Evolutionary conservation across 2,797 vertebrate genomes (phyloP), one percentile per base, ranked within the genome.

Genomic region (Xyrichtys novacula): DNA sequence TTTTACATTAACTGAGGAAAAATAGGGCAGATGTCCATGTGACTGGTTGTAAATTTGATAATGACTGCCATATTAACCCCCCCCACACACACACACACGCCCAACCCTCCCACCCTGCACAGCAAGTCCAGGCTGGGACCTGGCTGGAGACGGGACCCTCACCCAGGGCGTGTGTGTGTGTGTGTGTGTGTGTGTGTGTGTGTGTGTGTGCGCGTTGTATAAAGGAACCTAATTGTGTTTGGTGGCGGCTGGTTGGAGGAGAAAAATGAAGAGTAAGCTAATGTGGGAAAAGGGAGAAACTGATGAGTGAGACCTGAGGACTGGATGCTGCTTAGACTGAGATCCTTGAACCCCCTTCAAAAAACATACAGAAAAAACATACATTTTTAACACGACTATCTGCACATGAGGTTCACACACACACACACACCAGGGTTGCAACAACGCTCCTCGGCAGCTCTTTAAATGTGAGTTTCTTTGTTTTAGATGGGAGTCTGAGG

Each of bases 21-120:
- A 95, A 91, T 93, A 95, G 95, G 96, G 92, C 96, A 97, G 95
- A 96, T 97, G 95, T 96, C 96, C 85, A 89, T 94, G 83, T 69
- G 94, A 93, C 95, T 95, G 94, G 91, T 93, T 91, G 87, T 94
- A 95, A 95, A 96, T 94, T 95, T 67, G 88, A 92, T 93, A 92
- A 94, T 94, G 94, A 95, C 92, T 89, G 52, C 90, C 83, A 88
- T 67, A 84, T 95, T 96, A 95, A 95, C 74, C 85, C 77, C 85
- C 75, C 65, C 83, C 19, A 16, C 26, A 26, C 16, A 14, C 26
- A 36, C 12, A 6, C 2, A 19, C 14, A 6, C 47, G 5, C 47
- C 16, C 17, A 4, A 29, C 40, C n/a, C 40, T 7, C 6, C 6
- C 19, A 6, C 42, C 81, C 54, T 8, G 20, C 49, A 59, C 46